Base-by-base conservation (phyloP, 2,113 vertebrate species). In the Pseudorectes ferrugineus region DNA sequence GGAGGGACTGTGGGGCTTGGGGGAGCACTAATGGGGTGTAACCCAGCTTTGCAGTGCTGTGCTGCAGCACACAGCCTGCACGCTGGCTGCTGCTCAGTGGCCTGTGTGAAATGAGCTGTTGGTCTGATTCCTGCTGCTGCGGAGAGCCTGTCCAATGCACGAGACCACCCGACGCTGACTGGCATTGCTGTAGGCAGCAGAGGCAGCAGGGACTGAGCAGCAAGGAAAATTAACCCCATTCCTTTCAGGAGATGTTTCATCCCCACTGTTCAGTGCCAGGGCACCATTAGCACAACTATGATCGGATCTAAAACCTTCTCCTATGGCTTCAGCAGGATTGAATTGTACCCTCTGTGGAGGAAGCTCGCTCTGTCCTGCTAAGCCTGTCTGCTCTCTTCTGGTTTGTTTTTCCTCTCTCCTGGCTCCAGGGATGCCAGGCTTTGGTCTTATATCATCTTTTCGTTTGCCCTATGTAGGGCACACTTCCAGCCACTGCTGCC, bases 31-130 rank as follows among this genome's bases (percentile, higher is more conserved):
- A 76, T 87, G 88, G 90, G 95, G 70, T 95, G 88, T 87, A 92
- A 59, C 75, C 55, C 78, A 77, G 63, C 86, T 72, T 38, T 75
- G 31, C 71, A 26, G 63, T 20, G 4, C 80, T 88, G 68, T 73
- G 74, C 85, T 92, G 71, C 75, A 48, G 62, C 36, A 13, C 83
- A 19, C 12, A 67, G 74, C 40, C 82, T 82, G 87, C 78, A 24
- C 0, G 3, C 85, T 86, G 58, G 38, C 77, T 92, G 86, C 87
- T 96, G 95, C 55, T 95, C 92, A 86, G 62, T 95, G 94, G 95
- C 91, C 95, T 94, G 91, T 77, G 59, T 75, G 68, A 74, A 96
- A 94, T 61, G 59, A 90, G 72, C 72, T 78, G 65, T 66, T 96
- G 87, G 33, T 88, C 78, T 88, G 74, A 67, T 85, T 96, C 48